Conservation (phyloP, 2,797 vertebrate genomes). For the Chelonia mydas region DNA sequence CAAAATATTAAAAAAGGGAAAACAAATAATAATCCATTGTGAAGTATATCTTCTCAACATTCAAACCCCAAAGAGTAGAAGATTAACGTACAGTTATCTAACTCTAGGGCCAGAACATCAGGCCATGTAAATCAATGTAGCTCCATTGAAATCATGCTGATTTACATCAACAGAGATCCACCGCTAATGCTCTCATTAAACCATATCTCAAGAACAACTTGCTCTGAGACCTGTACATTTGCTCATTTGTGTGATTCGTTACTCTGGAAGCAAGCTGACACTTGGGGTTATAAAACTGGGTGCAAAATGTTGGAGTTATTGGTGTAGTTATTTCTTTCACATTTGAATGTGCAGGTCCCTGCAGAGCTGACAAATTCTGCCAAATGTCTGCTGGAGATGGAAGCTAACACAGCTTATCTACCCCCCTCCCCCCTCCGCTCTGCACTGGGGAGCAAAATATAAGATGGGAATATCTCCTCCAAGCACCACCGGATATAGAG, state of each 20-base stretch:
- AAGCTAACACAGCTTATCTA: neutral
- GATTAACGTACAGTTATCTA: neutral
- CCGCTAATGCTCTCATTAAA: conserved; percentile 8
- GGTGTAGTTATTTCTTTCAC: fast-evolving
- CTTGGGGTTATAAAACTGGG: neutral
- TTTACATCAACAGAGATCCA: neutral
- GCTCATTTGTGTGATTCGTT: neutral
- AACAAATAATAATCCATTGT: neutral
- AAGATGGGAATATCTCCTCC: neutral
- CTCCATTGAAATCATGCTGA: neutral
- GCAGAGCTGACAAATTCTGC: neutral
- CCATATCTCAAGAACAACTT: fast-evolving
- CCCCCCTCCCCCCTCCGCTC: neutral
- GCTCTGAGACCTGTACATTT: neutral
- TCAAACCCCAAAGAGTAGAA: conserved; percentile 22
- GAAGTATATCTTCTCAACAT: conserved; percentile 23
- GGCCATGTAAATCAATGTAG: neutral
- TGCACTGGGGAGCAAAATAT: too few species aligned
- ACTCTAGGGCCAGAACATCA: neutral
- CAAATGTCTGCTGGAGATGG: neutral
- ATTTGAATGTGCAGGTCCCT: fast-evolving
- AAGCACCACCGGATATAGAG: too few species aligned
- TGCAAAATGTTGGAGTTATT: neutral
- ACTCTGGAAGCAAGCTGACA: neutral
- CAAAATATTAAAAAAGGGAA: neutral